Percentiles rank a stretch among this genome's conserved stretches.
Evolutionary conservation across 2,797 vertebrate species (phyloP).

Genomic region (Ctenopoma multispine): DNA sequence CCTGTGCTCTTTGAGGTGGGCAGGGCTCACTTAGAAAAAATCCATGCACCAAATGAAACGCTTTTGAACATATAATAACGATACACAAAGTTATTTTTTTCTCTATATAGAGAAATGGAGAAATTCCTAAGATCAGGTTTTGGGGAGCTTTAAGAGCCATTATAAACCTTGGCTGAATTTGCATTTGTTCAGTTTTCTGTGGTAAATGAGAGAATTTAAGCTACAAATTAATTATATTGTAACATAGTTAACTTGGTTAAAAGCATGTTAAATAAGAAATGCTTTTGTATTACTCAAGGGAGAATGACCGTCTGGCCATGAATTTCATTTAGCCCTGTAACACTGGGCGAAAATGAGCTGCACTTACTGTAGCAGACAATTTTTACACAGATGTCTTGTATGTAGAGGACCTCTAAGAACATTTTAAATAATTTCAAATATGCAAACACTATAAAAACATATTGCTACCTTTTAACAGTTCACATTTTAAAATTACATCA

Average conservation of each 20-base stretch:
- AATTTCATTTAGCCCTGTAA: conserved; percentile 61
- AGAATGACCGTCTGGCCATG: conserved; percentile 53
- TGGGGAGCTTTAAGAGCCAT: conserved; percentile 1
- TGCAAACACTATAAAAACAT: conserved; percentile 28
- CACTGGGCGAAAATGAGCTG: conserved; percentile 36
- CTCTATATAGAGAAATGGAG: not conserved
- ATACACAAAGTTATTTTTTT: not conserved
- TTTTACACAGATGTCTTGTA: conserved; percentile 53
- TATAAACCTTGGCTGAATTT: conserved; percentile 25
- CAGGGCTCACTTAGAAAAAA: too few species aligned
- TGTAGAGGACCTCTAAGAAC: conserved; percentile 44
- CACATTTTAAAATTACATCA: conserved; percentile 39
- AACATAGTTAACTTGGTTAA: conserved; percentile 57
- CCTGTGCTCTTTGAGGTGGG: not conserved
- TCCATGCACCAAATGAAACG: too few species aligned
- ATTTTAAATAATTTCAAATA: conserved; percentile 57
- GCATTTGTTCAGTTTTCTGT: conserved; percentile 25
- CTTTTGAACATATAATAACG: too few species aligned
- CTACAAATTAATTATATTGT: conserved; percentile 45
- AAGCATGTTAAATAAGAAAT: conserved; percentile 54
- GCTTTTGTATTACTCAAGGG: conserved; percentile 63
- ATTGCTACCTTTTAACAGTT: conserved; percentile 46
- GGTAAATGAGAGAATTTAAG: conserved; percentile 43
- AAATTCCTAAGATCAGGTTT: not conserved
- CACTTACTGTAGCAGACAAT: conserved; percentile 41